Base-by-base conservation (phyloP, 2,797 vertebrate species). In the Sebastes melanostomus region DNA sequence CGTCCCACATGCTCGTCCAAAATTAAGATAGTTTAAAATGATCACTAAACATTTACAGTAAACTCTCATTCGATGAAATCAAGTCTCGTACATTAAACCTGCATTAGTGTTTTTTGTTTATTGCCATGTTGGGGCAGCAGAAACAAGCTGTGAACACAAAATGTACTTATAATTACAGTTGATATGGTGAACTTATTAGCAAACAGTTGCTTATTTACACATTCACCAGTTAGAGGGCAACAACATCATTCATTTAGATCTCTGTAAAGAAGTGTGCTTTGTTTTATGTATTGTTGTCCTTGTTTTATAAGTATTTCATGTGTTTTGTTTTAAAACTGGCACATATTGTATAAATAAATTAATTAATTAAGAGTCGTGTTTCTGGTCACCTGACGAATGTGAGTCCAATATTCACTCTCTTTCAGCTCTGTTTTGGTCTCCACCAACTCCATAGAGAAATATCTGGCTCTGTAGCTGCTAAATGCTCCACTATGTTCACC, bases 121-220 rank as follows among this genome's bases (percentile, higher is more conserved):
- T 55, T 11, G 11, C 22, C n/a, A 24, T 2, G 0, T 0, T 0
- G 25, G n/a, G 34, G 34, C 61, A 16, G 12, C 0, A 9, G 13
- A 65, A 16, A 38, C 61, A 36, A 38, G 61, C 22, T 65, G 22
- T 1, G 22, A 36, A 36, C 12, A 36, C 7, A 63, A 38, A 22
- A 65, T 16, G 0, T 0, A 38, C 1, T 18, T 18, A 13, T 62
- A 0, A 66, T 27, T 25, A 60, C 18, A 32, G 29, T 32, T 60
- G 59, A 66, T 52, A 22, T 36, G 7, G 22, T 10, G 34, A 24
- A 34, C 20, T n/a, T n/a, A 0, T 34, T 62, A 0, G 1, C 30
- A 12, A 24, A 34, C n/a, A 1, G 50, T 50, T 50, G 18, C 8
- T 55, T 11, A 16, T 34, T 69, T 34, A 62, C 2, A 34, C 10